These are phyloP conservation scores for Drosophila sordidapex DNA, from an alignment of 2,888 invertebrate species.

Conservation along the genomic window DNA sequence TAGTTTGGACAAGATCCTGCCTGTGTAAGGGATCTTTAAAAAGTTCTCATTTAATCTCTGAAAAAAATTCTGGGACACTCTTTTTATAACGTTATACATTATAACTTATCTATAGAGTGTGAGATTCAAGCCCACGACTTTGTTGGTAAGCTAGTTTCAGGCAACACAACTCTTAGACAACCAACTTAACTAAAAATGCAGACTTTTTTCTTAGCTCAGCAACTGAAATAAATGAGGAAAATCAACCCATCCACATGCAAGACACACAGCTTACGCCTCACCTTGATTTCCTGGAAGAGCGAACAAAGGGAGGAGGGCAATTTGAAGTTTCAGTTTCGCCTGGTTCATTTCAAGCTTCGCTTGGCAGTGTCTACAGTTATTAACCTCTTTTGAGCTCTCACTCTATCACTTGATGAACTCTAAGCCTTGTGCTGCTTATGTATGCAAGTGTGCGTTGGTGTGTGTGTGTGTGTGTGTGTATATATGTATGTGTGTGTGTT, in stretches of 20 bases:
- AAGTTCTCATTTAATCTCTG: background rate
- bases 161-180: background rate
- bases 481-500: conserved; percentile 10
- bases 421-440: conserved; percentile 47
- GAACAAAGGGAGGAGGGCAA: conserved; percentile 19
- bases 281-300: conserved; percentile 9
- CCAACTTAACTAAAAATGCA: background rate
- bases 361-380: conserved; percentile 49
- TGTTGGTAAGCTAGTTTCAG: background rate
- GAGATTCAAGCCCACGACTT: background rate
- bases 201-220: background rate
- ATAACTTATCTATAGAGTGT: too few relatives aligned
- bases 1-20: background rate
- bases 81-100: background rate
- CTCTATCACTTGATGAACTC: conserved; percentile 49
- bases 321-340: conserved; percentile 26
- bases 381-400: conserved; percentile 54
- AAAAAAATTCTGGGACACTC: background rate
- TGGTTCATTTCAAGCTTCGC: conserved; percentile 30
- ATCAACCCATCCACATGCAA: background rate
- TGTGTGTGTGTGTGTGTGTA: conserved; percentile 8
- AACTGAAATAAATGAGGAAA: background rate
- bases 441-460: conserved; percentile 15
- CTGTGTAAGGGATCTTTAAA: background rate
- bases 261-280: background rate